Percentiles rank a stretch among this genome's conserved stretches.
These are phyloP conservation scores for Prionchulus punctatus DNA, from an alignment of 2,888 invertebrate species.

Conservation along the genomic window DNA sequence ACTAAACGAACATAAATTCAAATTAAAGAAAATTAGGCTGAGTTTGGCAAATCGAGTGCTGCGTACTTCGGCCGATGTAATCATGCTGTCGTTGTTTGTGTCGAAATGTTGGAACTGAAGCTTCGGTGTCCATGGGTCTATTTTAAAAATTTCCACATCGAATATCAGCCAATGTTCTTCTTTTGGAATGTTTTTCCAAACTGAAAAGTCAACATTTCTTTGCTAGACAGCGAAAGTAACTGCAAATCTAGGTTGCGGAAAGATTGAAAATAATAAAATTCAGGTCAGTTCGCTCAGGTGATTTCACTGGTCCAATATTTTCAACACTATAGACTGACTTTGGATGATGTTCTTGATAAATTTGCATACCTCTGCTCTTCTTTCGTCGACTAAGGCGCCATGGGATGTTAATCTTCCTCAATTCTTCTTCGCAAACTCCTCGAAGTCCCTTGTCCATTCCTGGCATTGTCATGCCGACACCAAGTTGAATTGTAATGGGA, in stretches of 20 bases:
- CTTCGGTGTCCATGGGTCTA: constrained; percentile 20
- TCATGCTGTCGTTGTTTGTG: constrained; percentile 20
- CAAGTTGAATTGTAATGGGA: constrained; percentile 27
- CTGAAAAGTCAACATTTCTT: constrained; percentile 16
- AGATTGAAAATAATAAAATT: no score
- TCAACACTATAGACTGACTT: background rate
- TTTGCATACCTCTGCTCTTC: constrained; percentile 21
- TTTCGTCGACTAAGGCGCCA: constrained; percentile 24
- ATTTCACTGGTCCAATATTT: background rate
- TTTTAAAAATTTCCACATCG: constrained; percentile 23
- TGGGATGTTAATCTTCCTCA: constrained; percentile 26
- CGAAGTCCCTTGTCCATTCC: constrained; percentile 29
- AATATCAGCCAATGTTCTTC: constrained; percentile 31
- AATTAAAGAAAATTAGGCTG: no score
- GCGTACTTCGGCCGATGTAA: constrained; percentile 17
- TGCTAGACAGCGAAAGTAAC: no score
- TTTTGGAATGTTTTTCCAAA: constrained; percentile 29
- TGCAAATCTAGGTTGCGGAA: no score
- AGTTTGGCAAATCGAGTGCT: no score
- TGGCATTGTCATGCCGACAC: constrained; percentile 29
- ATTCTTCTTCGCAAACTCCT: constrained; percentile 26
- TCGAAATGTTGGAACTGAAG: constrained; percentile 25
- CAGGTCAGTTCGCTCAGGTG: background rate
- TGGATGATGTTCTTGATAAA: background rate
- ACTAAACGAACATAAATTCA: constrained; percentile 13